Percentiles rank a stretch among this genome's conserved stretches.
phyloP scores from a whole-genome alignment of 2,888 invertebrate genomes.

The Mylabris sibirica region DNA sequence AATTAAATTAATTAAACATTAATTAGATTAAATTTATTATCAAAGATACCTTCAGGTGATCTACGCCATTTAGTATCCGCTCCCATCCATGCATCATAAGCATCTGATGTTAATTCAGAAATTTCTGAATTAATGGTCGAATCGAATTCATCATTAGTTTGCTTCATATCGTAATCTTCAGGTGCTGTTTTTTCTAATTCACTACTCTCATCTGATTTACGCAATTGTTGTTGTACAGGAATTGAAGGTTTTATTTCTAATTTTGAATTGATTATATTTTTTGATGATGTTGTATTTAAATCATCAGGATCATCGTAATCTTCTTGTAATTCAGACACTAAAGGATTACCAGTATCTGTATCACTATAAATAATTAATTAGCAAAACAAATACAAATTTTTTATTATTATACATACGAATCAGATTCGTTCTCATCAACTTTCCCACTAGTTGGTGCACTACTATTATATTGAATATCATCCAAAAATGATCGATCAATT shows the following conservation, averaged over 20 bases:
- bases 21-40: background rate
- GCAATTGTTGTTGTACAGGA: conserved; percentile 20
- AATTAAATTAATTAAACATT: background rate
- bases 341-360: conserved; percentile 76
- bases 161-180: conserved; percentile 60
- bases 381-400: too few species aligned
- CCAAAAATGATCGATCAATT: conserved; percentile 77
- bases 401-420: conserved; percentile 60
- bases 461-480: conserved; percentile 65
- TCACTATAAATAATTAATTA: conserved; percentile 63
- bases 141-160: conserved; percentile 61
- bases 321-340: conserved; percentile 85
- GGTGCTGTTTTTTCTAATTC: conserved; percentile 48
- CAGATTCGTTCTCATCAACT: conserved; percentile 63
- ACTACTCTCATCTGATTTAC: conserved; percentile 45
- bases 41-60: conserved; percentile 79
- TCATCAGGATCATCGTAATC: conserved; percentile 81
- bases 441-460: conserved; percentile 56
- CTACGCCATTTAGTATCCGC: conserved; percentile 74
- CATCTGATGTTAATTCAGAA: conserved; percentile 61
- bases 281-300: conserved; percentile 40
- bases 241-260: conserved; percentile 41
- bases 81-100: conserved; percentile 69
- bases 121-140: conserved; percentile 61
- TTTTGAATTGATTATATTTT: conserved; percentile 55